Percentiles rank a stretch among this genome's conserved stretches.
Conservation (phyloP, 2,888 invertebrate genomes). For the Parnassius orleans region DNA sequence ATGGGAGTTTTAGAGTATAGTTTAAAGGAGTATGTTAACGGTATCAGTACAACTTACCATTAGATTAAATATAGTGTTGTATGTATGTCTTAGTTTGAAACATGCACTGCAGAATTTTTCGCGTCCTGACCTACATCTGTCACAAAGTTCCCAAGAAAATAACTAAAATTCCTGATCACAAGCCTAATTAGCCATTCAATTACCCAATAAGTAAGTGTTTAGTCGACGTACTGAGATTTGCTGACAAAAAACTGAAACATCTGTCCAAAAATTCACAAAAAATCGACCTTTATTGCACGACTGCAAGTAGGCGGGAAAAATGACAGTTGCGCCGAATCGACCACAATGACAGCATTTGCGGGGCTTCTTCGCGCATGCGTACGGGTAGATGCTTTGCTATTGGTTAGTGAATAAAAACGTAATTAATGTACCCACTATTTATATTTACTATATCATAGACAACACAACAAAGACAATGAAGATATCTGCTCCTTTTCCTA, state of each 20-base stretch:
- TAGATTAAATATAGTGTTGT: too few relatives aligned
- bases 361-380: constrained; percentile 60
- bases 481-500: too few relatives aligned
- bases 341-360: constrained; percentile 48
- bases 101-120: background rate
- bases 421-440: constrained; percentile 4
- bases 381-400: constrained; percentile 48
- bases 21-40: too few relatives aligned
- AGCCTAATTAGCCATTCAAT: constrained; percentile 50
- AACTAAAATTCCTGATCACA: constrained; percentile 40
- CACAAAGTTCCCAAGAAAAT: constrained; percentile 57
- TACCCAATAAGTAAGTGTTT: constrained; percentile 47
- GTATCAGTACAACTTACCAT: too few relatives aligned
- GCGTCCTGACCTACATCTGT: constrained; percentile 56
- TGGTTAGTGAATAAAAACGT: constrained; percentile 33
- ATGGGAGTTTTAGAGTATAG: too few relatives aligned
- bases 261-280: constrained; percentile 41
- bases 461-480: too few relatives aligned
- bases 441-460: background rate
- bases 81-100: too few relatives aligned
- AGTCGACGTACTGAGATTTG: constrained; percentile 59
- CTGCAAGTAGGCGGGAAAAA: constrained; percentile 54
- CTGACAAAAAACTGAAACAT: constrained; percentile 48
- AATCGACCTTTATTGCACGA: constrained; percentile 39
- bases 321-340: constrained; percentile 67